Base-by-base conservation (phyloP, 2,888 invertebrate genomes). In the Patella ulyssiponensis region DNA sequence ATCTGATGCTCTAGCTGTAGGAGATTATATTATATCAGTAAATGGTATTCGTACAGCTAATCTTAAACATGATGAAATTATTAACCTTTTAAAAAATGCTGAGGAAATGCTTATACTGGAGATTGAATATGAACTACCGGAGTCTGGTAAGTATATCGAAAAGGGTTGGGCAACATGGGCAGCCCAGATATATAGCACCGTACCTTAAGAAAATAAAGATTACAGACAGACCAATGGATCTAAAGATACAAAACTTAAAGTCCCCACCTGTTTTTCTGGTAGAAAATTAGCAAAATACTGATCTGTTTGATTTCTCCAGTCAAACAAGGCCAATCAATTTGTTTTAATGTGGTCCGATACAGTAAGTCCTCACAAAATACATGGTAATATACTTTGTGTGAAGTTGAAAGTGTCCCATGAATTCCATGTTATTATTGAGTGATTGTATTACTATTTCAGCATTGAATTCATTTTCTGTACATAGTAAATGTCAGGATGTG, bases 81-180 rank as follows among this genome's bases (percentile, higher is more conserved):
- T 95, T 83, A 94, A 95, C 83, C 91, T 95, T 20, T 91, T 96
- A 84, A 95, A 95, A 90, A 95, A 95, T 91, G 95, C 95, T 23
- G 95, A 95, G 82, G 94, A 94, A 80, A 93, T 94, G 76, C 95
- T 96, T 12, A 93, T 95, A n/a, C 92, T 96, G 87, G 96, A 96
- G 92, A 94, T 96, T 82, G 96, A 96, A 89, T 96, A 96, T 92
- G 95, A 95, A 81, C 93, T 96, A 90, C 96, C 96, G 52, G 95
- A 95, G 89, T 95, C 95, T 92, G 95, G 96, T 96, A 91, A 94
- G 94, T 93, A 44, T 44, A 44, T 44, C 9, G 44, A 44, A 44
- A 44, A 44, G 7, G 44, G 7, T 44, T 44, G 44, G 44, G 44
- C 7, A 0, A 44, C 44, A 44, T 9, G 7, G 44, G 44, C 9